A percentile compares a stretch with the other conserved stretches of the same genome.
Evolutionary conservation across 1,140 invertebrate genomes (phyloP).

Genomic region (Diabrotica undecimpunctata): DNA sequence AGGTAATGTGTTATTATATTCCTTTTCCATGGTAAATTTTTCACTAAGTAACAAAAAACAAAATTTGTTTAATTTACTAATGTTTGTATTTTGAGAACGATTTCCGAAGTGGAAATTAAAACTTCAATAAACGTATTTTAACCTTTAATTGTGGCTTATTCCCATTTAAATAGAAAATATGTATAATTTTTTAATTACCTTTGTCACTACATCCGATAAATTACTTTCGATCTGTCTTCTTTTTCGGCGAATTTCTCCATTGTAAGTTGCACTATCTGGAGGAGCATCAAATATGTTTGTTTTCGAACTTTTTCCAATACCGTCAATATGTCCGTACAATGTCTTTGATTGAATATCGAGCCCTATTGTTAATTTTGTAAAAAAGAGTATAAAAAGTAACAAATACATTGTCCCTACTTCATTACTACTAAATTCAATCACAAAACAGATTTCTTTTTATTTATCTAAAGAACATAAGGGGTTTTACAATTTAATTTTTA

Average conservation of each 20-base stretch:
- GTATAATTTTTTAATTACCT: neutral
- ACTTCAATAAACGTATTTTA: no score
- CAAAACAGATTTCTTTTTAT: no score
- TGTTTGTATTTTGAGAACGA: no score
- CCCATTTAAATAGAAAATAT: conserved; percentile 12
- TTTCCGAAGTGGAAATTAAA: no score
- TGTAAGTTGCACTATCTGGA: neutral
- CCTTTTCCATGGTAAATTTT: no score
- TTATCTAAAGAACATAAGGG: no score
- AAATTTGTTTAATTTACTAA: no score
- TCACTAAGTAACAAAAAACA: no score
- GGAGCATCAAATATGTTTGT: neutral
- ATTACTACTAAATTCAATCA: no score
- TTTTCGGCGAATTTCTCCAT: neutral
- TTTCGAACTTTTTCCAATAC: neutral
- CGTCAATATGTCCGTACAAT: neutral
- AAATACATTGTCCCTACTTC: conserved; percentile 1
- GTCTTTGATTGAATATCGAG: neutral
- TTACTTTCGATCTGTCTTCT: neutral
- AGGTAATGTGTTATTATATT: no score
- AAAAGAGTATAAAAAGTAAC: neutral
- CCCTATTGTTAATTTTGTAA: neutral
- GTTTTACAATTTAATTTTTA: no score
- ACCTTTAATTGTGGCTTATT: no score
- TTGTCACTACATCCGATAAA: neutral